These are phyloP conservation scores for Idaea aversata DNA, from an alignment of 2,888 invertebrate genomes.

Conservation along the genomic window DNA sequence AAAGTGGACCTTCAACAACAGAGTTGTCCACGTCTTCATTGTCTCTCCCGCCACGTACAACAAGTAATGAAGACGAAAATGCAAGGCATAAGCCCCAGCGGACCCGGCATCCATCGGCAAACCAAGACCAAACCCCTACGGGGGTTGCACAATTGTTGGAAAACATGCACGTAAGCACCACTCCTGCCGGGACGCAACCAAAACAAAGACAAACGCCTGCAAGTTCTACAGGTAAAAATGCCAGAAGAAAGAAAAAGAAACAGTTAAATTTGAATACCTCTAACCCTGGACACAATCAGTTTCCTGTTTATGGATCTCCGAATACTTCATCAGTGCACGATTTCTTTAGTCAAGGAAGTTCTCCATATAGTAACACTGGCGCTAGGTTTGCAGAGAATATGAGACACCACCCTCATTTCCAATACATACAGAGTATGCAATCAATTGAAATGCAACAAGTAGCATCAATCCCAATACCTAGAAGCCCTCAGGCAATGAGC, in stretches of 20 bases:
- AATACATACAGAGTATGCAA: slow-evolving; percentile 41
- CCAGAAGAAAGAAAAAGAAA: slow-evolving; percentile 56
- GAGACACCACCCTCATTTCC: slow-evolving; percentile 62
- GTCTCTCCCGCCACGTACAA: slow-evolving; percentile 37
- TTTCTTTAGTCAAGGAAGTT: slow-evolving; percentile 52
- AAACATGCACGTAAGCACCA: slow-evolving; percentile 32
- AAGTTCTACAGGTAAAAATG: slow-evolving; percentile 52
- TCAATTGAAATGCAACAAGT: slow-evolving; percentile 28
- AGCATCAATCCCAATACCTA: slow-evolving; percentile 25
- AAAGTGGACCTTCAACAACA: slow-evolving; percentile 41
- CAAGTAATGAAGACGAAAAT: slow-evolving; percentile 37
- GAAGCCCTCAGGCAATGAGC: slow-evolving; percentile 16
- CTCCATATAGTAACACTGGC: slow-evolving; percentile 54
- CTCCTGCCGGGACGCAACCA: slow-evolving; percentile 30
- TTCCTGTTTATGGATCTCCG: slow-evolving; percentile 23
- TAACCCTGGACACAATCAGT: slow-evolving; percentile 29
- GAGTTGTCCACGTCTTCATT: slow-evolving; percentile 44
- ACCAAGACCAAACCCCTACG: neutral
- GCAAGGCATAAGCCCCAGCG: slow-evolving; percentile 16
- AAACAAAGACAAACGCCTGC: slow-evolving; percentile 28
- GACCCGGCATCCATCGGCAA: slow-evolving; percentile 5
- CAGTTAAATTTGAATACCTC: slow-evolving; percentile 41
- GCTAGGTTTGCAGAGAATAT: slow-evolving; percentile 65
- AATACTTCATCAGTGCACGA: slow-evolving; percentile 50
- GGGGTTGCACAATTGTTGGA: slow-evolving; percentile 8